Base-by-base conservation (phyloP, 2,888 invertebrate genomes). In the Cetonia aurata region DNA sequence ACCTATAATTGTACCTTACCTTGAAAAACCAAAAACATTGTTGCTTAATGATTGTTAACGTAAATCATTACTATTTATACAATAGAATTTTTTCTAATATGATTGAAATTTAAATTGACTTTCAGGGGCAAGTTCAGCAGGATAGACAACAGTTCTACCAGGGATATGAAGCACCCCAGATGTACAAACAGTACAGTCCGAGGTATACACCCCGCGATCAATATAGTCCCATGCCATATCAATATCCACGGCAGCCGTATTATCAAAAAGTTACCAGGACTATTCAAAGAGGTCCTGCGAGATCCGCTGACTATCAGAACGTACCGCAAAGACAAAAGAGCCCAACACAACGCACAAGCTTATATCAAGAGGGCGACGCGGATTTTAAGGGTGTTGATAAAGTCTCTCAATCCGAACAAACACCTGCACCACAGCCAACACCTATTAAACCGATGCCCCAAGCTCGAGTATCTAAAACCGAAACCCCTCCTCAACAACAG, bases 211-310 rank as follows among this genome's bases (percentile, higher is more conserved):
- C 55, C 37, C 33, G 57, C 17, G 50, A 50, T n/a, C 46, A 37
- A 50, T 65, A 52, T 31, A 50, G 13, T 6, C 37, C 62, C 10
- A 10, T 37, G 33, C 12, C 13, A 17, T 65, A 41, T 41, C 50
- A 13, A 19, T 44, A 46, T 50, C 50, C 33, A 37, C 50, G 50
- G 37, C 62, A 50, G n/a, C 62, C 50, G 6, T 65, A 65, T 65
- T 65, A 65, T 31, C 62, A 65, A 17, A 50, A 52, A 19, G 15
- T 65, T 12, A 65, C 62, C 17, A 33, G 62, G 15, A 65, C 62
- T 12, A 17, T 65, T 50, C 62, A 65, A 17, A 50, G 62, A 65
- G 62, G 62, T 37, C 33, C 50, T 3, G 6, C 17, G 15, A 50
- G 62, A 19, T 6, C 48, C 9, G 50, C 6, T 10, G 62, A 65